These are phyloP conservation scores for Chaetodon auriga DNA, from an alignment of 2,113 vertebrate genomes.

Conservation along the genomic window DNA sequence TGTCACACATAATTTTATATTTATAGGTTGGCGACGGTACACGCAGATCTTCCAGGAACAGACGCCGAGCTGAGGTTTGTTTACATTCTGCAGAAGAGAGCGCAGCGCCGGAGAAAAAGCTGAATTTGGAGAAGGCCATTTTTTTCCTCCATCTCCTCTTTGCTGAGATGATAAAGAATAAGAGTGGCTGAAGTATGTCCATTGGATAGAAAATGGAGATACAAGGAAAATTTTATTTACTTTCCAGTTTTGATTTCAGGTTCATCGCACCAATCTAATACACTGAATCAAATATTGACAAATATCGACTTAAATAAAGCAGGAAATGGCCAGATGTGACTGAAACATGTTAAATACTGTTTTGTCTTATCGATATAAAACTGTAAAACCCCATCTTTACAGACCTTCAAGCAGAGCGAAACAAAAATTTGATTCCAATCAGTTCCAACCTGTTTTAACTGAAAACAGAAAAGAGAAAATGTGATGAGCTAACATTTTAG, in stretches of 20 bases:
- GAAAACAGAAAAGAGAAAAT: too few relatives aligned
- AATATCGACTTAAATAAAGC: background rate
- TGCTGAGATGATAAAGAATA: background rate
- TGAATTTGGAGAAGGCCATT: background rate
- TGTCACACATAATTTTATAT: slow-evolving; percentile 8
- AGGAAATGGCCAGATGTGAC: background rate
- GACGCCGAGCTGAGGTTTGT: slow-evolving; percentile 12
- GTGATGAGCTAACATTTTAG: background rate
- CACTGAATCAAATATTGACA: background rate
- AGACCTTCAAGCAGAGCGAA: background rate
- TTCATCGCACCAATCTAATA: background rate
- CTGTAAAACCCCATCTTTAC: background rate
- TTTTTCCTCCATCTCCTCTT: background rate
- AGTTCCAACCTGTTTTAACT: too few relatives aligned
- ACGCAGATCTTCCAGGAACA: background rate
- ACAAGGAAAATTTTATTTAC: too few relatives aligned
- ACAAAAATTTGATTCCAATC: background rate
- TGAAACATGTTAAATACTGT: background rate
- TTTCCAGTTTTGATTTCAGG: background rate
- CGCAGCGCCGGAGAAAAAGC: background rate
- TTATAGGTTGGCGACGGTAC: background rate
- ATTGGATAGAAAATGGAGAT: background rate
- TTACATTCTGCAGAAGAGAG: slow-evolving; percentile 15
- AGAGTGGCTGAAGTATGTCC: accelerated
- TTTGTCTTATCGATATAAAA: background rate